phyloP scores from a whole-genome alignment of 2,888 invertebrate genomes.

The Gymnosoma rotundatum region DNA sequence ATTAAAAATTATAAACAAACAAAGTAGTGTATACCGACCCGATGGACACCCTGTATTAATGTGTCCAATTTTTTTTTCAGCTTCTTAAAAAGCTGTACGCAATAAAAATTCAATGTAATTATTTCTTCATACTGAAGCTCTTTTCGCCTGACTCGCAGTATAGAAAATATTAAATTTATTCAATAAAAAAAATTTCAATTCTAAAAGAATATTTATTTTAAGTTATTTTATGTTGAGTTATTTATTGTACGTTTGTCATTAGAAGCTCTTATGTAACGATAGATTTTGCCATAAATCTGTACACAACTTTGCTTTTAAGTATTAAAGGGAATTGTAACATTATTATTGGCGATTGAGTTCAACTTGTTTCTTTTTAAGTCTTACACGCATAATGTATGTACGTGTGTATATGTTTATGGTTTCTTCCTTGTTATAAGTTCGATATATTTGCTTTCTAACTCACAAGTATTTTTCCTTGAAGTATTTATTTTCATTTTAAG shows the following conservation, averaged over 20 bases:
- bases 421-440: neutral
- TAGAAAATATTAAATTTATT: conserved; percentile 2
- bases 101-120: no score
- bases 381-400: neutral
- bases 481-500: conserved; percentile 35
- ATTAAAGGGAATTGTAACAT: conserved; percentile 46
- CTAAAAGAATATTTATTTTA: neutral
- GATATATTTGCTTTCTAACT: conserved; percentile 2
- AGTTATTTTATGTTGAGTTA: neutral
- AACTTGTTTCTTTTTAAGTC: conserved; percentile 27
- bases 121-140: no score
- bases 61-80: no score
- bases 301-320: conserved; percentile 62
- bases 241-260: neutral
- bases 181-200: neutral
- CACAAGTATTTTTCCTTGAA: neutral
- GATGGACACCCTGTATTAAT: no score
- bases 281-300: conserved; percentile 32
- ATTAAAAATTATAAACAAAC: no score
- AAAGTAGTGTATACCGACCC: no score
- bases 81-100: no score
- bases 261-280: neutral
- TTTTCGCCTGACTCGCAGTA: neutral
- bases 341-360: conserved; percentile 51
- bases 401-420: neutral